Evolutionary conservation across 2,888 invertebrate genomes (phyloP).

Genomic region (Pimpla rufipes): DNA sequence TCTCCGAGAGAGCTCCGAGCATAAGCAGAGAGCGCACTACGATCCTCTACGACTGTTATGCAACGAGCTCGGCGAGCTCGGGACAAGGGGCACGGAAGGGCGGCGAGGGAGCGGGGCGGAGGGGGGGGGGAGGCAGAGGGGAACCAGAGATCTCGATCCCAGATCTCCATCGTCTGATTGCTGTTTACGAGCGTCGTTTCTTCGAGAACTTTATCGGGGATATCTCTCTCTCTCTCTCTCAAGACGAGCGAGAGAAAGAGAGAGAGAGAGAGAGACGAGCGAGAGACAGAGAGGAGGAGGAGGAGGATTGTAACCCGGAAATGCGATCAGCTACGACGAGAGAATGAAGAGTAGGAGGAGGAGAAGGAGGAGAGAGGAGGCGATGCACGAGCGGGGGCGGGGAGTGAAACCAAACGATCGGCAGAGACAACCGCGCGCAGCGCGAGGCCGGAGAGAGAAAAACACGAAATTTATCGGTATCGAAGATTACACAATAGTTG

Average conservation of each 20-base stretch:
- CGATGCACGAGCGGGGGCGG: constrained; percentile 33
- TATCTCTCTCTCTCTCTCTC: constrained; percentile 33
- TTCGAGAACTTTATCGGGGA: constrained; percentile 74
- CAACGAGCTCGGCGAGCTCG: constrained; percentile 69
- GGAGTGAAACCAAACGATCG: constrained; percentile 37
- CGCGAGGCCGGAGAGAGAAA: constrained; percentile 1
- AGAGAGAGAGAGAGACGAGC: not conserved
- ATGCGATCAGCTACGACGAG: constrained; percentile 53
- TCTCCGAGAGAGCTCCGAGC: constrained; percentile 47
- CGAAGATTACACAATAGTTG: constrained; percentile 68
- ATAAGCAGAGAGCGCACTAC: constrained; percentile 35
- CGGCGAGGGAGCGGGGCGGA: not conserved
- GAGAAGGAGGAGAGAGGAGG: constrained; percentile 47
- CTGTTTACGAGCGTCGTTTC: constrained; percentile 80
- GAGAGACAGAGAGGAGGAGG: constrained; percentile 12
- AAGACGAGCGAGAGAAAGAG: not conserved
- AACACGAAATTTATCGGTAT: constrained; percentile 60
- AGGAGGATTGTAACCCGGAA: constrained; percentile 68
- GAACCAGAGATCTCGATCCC: constrained; percentile 72
- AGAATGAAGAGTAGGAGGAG: constrained; percentile 48
- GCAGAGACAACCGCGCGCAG: constrained; percentile 26
- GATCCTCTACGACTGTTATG: constrained; percentile 73
- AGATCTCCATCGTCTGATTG: constrained; percentile 78
- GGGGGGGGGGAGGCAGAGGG: constrained; percentile 32
- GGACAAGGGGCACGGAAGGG: constrained; percentile 39